Evolutionary conservation across 2,888 invertebrate species (phyloP), one percentile per base, ranked within the genome.

Genomic region (Carcina quercana): DNA sequence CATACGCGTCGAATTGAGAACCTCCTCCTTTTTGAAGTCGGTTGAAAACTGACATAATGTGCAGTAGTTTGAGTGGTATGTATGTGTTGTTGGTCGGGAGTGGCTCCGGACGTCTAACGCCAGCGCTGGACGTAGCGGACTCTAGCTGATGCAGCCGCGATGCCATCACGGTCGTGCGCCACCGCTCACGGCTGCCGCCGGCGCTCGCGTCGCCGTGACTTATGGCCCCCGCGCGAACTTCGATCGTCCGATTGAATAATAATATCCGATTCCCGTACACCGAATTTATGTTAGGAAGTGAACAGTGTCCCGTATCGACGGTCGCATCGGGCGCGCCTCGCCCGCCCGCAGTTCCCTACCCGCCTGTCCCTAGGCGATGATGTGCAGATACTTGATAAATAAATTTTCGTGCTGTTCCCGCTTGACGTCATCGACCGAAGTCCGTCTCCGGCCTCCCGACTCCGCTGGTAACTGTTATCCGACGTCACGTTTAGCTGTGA

Each of bases 271-370:
- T 79, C 75, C 70, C 68, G 71, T 70, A 59, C 70, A 79, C 82
- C 82, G 70, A 80, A 82, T 82, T 82, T 80, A 82, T 82, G 78
- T 78, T 75, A 78, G 75, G 79, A 78, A 80, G 76, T 78, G 70
- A 71, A 66, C 70, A 71, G 59, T 76, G 74, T 74, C 76, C 71
- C 69, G 66, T 79, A 80, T 79, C 80, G 64, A 60, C 50, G 49
- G 43, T 57, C 55, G 56, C 67, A 79, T 78, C 76, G 63, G 48
- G 54, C 59, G 59, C 59, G 59, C 59, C 59, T 61, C 51, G 61
- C 61, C 59, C 60, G 56, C 51, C 57, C 55, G 68, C 71, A 60
- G 62, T 71, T 72, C 60, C 65, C 61, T 63, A 52, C 60, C 59
- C 51, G 52, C 55, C 47, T 59, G 61, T 67, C 75, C 68, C 52